A percentile compares a stretch with the other conserved stretches of the same genome.
These are phyloP conservation scores for Callaeas wilsoni DNA, from an alignment of 2,113 vertebrate species.

Conservation along the genomic window DNA sequence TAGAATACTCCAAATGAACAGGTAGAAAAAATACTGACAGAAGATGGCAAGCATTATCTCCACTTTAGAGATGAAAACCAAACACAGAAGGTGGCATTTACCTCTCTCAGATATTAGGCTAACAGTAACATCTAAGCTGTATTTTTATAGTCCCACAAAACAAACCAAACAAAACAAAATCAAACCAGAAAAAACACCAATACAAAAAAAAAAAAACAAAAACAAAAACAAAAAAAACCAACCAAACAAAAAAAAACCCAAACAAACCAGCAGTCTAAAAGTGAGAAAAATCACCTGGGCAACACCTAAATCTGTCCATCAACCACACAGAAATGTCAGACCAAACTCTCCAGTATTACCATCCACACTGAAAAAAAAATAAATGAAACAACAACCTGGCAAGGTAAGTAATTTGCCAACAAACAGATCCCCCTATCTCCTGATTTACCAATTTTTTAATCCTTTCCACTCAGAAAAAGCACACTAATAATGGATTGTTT, in stretches of 20 bases:
- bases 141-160: background rate
- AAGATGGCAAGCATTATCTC: background rate
- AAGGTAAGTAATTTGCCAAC: background rate
- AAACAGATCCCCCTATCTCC: background rate
- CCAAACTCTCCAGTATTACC: background rate
- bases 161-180: background rate
- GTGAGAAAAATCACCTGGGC: background rate
- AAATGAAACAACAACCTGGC: background rate
- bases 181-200: background rate
- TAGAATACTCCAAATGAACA: background rate
- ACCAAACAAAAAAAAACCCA: background rate
- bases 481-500: background rate
- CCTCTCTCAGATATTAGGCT: background rate
- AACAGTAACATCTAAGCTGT: background rate
- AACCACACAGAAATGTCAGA: background rate
- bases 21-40: background rate
- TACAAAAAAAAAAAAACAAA: background rate
- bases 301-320: background rate
- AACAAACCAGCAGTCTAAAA: too few relatives aligned
- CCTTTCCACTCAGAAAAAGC: background rate
- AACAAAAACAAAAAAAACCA: background rate
- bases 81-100: background rate
- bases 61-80: background rate
- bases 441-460: background rate
- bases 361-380: background rate